Base-by-base conservation (phyloP, 1,140 invertebrate species). In the Sycophila sp. region DNA sequence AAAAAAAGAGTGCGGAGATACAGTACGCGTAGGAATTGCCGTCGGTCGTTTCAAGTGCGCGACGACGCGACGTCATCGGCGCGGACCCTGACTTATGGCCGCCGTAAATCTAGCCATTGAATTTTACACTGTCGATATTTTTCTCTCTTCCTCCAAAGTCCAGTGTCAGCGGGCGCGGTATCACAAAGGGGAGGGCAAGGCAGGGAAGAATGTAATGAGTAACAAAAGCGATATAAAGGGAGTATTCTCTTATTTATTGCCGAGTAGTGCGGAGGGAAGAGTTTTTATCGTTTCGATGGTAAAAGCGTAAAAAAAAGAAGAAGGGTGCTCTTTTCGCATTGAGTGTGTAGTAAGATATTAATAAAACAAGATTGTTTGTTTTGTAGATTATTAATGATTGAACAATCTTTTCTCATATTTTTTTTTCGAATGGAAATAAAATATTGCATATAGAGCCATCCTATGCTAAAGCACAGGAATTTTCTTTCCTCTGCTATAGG, bases 71-170 rank as follows among this genome's bases (percentile, higher is more conserved):
- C 73, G 76, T 78, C 76, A 74, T 71, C 53, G 75, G 62, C 42
- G 30, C 30, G 30, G 47, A 36, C 49, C 24, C 69, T 78, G 77
- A 80, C 78, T 78, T 80, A 80, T 74, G 77, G 55, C 68, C 51
- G 45, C 66, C 73, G 78, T 80, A 80, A 80, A 80, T 80, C 76
- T 79, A 78, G 22, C 74, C 75, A 77, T 79, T 78, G 76, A 77
- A 79, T 79, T 79, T 80, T 73, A 76, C 76, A 75, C 69, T 76
- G 72, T 77, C 77, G 78, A 79, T 80, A 77, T 78, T 78, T 79
- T 63, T 69, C 45, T 60, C 40, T 5, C 64, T 4, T 58, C 30
- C 55, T 38, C n/a, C n/a, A n/a, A n/a, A n/a, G n/a, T n/a, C n/a
- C n/a, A n/a, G n/a, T n/a, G n/a, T n/a, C n/a, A n/a, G n/a, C n/a